phyloP scores from a whole-genome alignment of 2,113 vertebrate genomes.

The Chinchilla lanigera region DNA sequence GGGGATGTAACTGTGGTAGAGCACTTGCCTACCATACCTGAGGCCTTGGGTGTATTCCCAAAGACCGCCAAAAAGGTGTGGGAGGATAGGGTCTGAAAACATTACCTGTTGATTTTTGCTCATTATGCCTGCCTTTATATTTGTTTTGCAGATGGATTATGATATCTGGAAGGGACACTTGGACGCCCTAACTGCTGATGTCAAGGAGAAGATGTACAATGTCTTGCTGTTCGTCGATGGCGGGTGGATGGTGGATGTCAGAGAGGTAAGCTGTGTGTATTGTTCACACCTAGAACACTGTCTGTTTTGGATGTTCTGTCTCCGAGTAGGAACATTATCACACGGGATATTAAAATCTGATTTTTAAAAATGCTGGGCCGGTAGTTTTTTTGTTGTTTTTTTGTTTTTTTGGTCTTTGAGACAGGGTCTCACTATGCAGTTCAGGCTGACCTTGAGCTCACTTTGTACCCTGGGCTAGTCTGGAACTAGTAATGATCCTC shows the following conservation, averaged over 20 bases:
- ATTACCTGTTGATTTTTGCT: slow-evolving; percentile 19
- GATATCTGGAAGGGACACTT: slow-evolving; percentile 93
- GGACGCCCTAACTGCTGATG: slow-evolving; percentile 94
- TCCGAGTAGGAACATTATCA: slow-evolving; percentile 8
- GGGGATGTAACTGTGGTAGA: background rate
- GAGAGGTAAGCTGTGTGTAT: slow-evolving; percentile 89
- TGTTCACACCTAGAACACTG: background rate
- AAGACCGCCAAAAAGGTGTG: background rate
- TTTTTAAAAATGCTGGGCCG: background rate
- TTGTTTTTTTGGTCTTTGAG: no score
- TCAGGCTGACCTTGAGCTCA: no score
- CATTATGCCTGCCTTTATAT: background rate
- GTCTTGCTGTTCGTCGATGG: slow-evolving; percentile 98
- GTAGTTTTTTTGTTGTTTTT: background rate
- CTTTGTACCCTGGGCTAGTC: no score
- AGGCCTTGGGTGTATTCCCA: background rate
- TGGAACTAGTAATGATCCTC: no score
- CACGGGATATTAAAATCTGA: slow-evolving; percentile 5
- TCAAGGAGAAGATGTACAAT: slow-evolving; percentile 98
- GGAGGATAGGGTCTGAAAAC: background rate
- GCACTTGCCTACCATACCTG: background rate
- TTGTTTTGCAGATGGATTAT: slow-evolving; percentile 90
- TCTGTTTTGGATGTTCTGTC: background rate
- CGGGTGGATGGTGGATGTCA: slow-evolving; percentile 98
- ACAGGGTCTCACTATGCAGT: no score